phyloP scores from a whole-genome alignment of 2,888 invertebrate species.

The Aromia moschata region DNA sequence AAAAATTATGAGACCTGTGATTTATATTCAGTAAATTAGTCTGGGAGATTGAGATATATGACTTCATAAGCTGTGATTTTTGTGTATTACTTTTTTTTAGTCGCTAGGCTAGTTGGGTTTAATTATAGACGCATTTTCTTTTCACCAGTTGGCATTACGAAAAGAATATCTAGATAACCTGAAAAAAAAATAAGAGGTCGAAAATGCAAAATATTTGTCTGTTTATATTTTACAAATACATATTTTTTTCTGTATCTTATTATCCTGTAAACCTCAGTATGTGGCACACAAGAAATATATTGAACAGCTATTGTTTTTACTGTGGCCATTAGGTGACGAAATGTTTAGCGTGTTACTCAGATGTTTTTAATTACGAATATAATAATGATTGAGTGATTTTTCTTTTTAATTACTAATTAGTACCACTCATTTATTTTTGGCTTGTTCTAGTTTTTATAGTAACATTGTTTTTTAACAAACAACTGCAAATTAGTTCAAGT shows the following conservation, averaged over 20 bases:
- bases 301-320: slow-evolving; percentile 6
- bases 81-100: not conserved
- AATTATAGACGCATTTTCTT: no score
- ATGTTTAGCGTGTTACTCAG: slow-evolving; percentile 12
- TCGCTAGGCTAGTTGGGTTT: not conserved
- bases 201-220: no score
- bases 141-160: no score
- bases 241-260: no score
- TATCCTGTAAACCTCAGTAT: no score
- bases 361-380: slow-evolving; percentile 11
- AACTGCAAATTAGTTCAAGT: slow-evolving; percentile 20
- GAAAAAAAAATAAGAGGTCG: no score
- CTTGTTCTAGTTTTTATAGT: slow-evolving; percentile 20
- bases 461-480: not conserved
- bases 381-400: slow-evolving; percentile 11
- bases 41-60: not conserved
- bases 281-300: not conserved
- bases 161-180: no score
- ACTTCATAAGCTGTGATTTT: not conserved
- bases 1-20: not conserved
- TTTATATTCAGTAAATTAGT: not conserved
- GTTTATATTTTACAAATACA: no score
- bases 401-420: slow-evolving; percentile 22
- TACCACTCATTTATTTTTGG: slow-evolving; percentile 23
- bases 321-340: slow-evolving; percentile 14